Conservation (phyloP, 2,797 vertebrate genomes). For the Eptatretus atami region DNA sequence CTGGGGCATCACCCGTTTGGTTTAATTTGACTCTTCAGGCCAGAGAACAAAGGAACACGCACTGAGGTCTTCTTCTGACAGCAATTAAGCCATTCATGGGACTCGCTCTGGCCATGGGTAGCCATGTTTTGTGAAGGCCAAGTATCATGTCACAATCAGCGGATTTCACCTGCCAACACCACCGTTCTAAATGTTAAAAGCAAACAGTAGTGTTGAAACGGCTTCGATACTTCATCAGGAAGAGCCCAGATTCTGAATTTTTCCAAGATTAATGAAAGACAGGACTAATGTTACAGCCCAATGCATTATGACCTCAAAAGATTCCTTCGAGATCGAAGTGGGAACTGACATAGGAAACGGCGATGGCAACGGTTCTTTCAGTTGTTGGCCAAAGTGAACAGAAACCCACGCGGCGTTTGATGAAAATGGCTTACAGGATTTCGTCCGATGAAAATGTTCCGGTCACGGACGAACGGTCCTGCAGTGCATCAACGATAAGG, state of each 20-base stretch:
- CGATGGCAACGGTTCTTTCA: conserved; percentile 41
- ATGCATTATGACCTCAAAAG: conserved; percentile 27
- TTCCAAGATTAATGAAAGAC: conserved; percentile 50
- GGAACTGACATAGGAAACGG: conserved; percentile 39
- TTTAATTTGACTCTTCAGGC: conserved; percentile 86
- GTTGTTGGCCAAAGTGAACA: conserved; percentile 43
- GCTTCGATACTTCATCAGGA: conserved; percentile 42
- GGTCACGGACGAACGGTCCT: conserved; percentile 41
- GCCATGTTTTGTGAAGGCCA: conserved; percentile 40
- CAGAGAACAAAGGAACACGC: conserved; percentile 83
- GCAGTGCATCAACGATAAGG: conserved; percentile 38
- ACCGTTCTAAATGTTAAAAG: conserved; percentile 55
- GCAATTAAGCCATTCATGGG: conserved; percentile 37
- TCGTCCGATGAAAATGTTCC: conserved; percentile 57
- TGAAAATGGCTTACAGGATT: conserved; percentile 53
- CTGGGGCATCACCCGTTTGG: conserved; percentile 58
- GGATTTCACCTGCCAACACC: conserved; percentile 64
- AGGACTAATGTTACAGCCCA: conserved; percentile 55
- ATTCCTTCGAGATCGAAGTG: conserved; percentile 50
- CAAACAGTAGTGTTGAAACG: conserved; percentile 39
- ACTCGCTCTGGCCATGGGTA: conserved; percentile 38
- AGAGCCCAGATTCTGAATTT: conserved; percentile 25
- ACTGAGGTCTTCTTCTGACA: conserved; percentile 52
- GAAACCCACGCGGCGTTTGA: conserved; percentile 62
- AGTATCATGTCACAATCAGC: conserved; percentile 61